phyloP scores from a whole-genome alignment of 2,888 invertebrate species.

The Phragmatobia fuliginosa region DNA sequence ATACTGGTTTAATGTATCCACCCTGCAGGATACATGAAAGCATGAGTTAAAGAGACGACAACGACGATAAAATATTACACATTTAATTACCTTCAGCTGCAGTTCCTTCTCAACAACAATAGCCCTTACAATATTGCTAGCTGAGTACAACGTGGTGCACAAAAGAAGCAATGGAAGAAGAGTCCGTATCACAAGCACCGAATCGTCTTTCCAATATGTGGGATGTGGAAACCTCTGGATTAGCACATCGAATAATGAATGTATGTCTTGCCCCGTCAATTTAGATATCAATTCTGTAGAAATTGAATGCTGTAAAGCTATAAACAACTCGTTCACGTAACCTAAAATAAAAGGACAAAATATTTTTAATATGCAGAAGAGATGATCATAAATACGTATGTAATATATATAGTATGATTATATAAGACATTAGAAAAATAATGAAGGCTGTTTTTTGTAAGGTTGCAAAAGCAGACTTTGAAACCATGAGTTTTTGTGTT shows the following conservation, averaged over 20 bases:
- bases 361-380: neutral
- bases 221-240: slow-evolving; percentile 92
- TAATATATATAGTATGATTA: too few relatives aligned
- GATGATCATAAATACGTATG: neutral
- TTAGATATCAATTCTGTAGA: slow-evolving; percentile 72
- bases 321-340: slow-evolving; percentile 78
- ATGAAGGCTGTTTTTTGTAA: neutral
- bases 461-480: neutral
- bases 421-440: neutral
- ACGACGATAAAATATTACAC: neutral
- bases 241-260: slow-evolving; percentile 63
- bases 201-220: slow-evolving; percentile 88
- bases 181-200: slow-evolving; percentile 88
- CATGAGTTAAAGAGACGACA: neutral
- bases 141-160: slow-evolving; percentile 93
- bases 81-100: slow-evolving; percentile 88
- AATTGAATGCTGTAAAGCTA: slow-evolving; percentile 74
- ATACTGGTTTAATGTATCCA: neutral
- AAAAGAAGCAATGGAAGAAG: slow-evolving; percentile 92
- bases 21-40: neutral
- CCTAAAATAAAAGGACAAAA: slow-evolving; percentile 55
- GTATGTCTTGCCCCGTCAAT: slow-evolving; percentile 63
- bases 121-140: slow-evolving; percentile 91
- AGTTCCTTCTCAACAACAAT: slow-evolving; percentile 92
- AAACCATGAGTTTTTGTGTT: neutral